Base-by-base conservation (phyloP, 92 coral and sea anemone species). In the Nematostella vectensis region DNA sequence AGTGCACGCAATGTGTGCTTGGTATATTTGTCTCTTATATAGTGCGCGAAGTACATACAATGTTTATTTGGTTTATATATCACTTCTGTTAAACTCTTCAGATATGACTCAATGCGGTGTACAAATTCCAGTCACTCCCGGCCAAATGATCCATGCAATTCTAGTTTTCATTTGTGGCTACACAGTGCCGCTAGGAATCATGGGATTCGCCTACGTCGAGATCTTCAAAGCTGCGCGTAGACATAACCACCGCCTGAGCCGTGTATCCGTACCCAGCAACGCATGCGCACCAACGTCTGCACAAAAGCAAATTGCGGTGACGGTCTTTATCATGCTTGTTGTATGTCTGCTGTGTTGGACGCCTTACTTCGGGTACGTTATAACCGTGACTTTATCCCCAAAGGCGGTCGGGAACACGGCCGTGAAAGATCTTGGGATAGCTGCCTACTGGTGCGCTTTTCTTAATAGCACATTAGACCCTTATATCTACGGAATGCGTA, bases 41-140 rank as follows among this genome's bases (percentile, higher is more conserved):
- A n/a, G n/a, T n/a, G n/a, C n/a, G n/a, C n/a, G n/a, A n/a, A n/a
- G n/a, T n/a, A n/a, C n/a, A n/a, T n/a, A n/a, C n/a, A n/a, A n/a
- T n/a, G n/a, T n/a, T n/a, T n/a, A n/a, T n/a, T n/a, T n/a, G n/a
- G n/a, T n/a, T n/a, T n/a, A n/a, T n/a, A n/a, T n/a, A n/a, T n/a
- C n/a, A n/a, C n/a, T n/a, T n/a, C n/a, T n/a, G n/a, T n/a, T n/a
- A n/a, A n/a, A n/a, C 20, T 49, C 26, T 39, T 4, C 62, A 82
- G 89, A 85, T 10, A 72, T 63, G 10, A 78, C 91, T 0, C 91
- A 83, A 52, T 83, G 91, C 71, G 43, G 77, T 37, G 85, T 78
- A 43, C 65, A 72, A 31, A 58, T 62, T 47, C 81, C 91, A 29
- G 44, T 44, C 8, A 59, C 78, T 3, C 44, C 25, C 42, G 76